Base-by-base conservation (phyloP, 2,797 vertebrate species). In the Hyperoplus immaculatus region DNA sequence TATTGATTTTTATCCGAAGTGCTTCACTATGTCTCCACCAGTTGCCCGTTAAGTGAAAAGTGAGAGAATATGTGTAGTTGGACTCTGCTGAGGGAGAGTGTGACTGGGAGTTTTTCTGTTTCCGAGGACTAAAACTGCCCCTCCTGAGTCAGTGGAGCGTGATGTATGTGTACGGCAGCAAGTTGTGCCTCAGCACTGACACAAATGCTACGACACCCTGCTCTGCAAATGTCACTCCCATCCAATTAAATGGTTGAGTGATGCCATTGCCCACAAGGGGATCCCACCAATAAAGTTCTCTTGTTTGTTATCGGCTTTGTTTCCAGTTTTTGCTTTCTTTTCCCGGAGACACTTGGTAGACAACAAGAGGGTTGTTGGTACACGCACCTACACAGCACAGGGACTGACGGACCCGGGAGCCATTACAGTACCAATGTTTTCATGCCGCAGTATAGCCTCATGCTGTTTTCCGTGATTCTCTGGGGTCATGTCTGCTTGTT, bases 161-260 rank as follows among this genome's bases (percentile, higher is more conserved):
- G 88, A 85, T 86, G 77, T 84, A 77, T 89, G 82, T 65, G 79
- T 61, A 72, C 65, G 72, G 87, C 84, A 60, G 83, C 67, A 51
- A 80, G 85, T 81, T 78, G 80, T 67, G 75, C 87, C 82, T 80
- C 81, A 29, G 87, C 82, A 55, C 81, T 84, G 89, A 84, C 90
- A 88, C 89, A 82, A 85, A 89, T 69, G 80, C 87, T 71, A 64
- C 80, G 77, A 93, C 91, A 92, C 88, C 88, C 87, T 88, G 87
- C 83, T 84, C 89, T 85, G 91, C 89, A 94, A 96, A 94, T 93
- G 93, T 94, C 92, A 93, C 60, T 89, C 83, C 75, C 69, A 83
- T 90, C 92, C 91, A 94, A 93, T 95, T 94, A 95, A 90, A 91
- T 72, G 84, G 46, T 78, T 85, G 89, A 91, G 79, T 87, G 92